Base-by-base conservation (phyloP, 2,888 invertebrate species). In the Cartodere bifasciata region DNA sequence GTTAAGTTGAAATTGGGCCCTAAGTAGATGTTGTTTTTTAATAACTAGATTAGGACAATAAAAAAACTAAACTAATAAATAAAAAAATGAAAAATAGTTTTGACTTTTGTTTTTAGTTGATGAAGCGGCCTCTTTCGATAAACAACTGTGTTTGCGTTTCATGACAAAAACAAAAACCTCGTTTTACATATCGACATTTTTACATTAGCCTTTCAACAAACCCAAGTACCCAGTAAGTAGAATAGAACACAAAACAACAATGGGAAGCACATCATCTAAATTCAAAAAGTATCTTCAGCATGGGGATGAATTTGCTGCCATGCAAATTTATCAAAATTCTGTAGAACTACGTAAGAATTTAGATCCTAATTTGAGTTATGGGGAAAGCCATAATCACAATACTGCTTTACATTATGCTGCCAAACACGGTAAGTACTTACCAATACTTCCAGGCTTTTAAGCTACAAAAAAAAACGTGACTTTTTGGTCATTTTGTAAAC, bases 181-280 rank as follows among this genome's bases (percentile, higher is more conserved):
- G 35, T 40, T 39, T 43, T 38, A 35, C 32, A 29, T 34, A 36
- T 39, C 42, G 34, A 52, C 52, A 52, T 50, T n/a, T n/a, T n/a
- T n/a, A n/a, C n/a, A n/a, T n/a, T n/a, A n/a, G n/a, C n/a, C n/a
- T n/a, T 7, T 27, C 9, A 27, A 5, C 16, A 9, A 7, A 5
- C 16, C 33, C 34, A 35, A 40, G 34, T 36, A 33, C 28, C 36
- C 31, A 36, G 28, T 33, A 25, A 29, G 28, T 38, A 41, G 37
- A 27, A 23, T 37, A 41, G 35, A n/a, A n/a, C n/a, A n/a, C 16
- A 23, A 16, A 24, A 13, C 28, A 28, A 54, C 39, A 37, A 77
- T 77, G 77, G 77, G 77, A 39, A 75, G 72, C 52, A 64, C 72
- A 25, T 72, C 72, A 20, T 73, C 74, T 16, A 77, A 77, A 54